Base-by-base conservation (phyloP, 2,113 vertebrate species). In the Microtus ochrogaster region DNA sequence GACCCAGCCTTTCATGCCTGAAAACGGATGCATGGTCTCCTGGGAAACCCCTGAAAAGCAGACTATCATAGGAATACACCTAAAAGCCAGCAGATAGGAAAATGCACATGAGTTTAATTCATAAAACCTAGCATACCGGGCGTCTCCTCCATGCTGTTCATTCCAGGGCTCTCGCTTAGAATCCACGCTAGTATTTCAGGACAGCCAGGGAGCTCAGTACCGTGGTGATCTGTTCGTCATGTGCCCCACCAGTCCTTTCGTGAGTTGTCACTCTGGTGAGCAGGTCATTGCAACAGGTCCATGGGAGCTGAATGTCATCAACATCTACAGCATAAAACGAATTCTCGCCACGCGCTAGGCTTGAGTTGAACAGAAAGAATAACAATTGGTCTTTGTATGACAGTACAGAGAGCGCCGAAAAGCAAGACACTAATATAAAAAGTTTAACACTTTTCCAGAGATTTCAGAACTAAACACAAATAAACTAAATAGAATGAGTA, bases 21-120 rank as follows among this genome's bases (percentile, higher is more conserved):
- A 96, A 66, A 95, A 91, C 47, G 36, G 63, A 41, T n/a, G 26
- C 85, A 92, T 21, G 39, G 65, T 68, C 12, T 87, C 82, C 79
- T 89, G 78, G 93, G 96, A 95, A 84, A 85, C 70, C 65, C 9
- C 79, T 90, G 36, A 79, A 87, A 97, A 90, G 88, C 5, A 92
- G 19, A 96, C 55, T 89, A 96, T 85, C 72, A 95, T 8, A 95
- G 22, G 65, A 94, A 81, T 61, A 11, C 65, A 52, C 13, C 76
- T 30, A 0, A 96, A 92, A 93, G 47, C 66, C 87, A 39, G 63
- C 39, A 61, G 41, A 83, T 1, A 91, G n/a, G 52, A 49, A 77
- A 39, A 96, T 76, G 74, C 93, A 68, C 96, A 95, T 21, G 76
- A 82, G n/a, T 78, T 73, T 81, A 68, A 89, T 81, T 94, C 66